A percentile compares a stretch with the other conserved stretches of the same genome.
Conservation (phyloP, 2,113 vertebrate genomes). For the Chamaetylas fuelleborni region DNA sequence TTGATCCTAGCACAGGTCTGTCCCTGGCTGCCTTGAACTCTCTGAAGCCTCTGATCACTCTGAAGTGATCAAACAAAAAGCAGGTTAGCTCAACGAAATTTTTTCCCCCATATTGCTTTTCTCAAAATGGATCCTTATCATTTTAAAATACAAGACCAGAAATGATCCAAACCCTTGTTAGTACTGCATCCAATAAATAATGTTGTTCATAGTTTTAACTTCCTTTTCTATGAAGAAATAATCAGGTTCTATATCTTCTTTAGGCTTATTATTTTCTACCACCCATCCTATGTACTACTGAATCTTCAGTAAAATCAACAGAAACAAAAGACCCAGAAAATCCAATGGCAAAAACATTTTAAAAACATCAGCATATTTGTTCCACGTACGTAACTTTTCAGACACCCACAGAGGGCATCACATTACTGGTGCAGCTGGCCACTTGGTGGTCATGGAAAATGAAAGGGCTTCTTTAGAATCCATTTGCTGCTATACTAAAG, state of each 20-base stretch:
- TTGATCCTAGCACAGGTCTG: slow-evolving; percentile 7
- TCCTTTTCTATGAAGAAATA: not conserved
- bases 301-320: not conserved
- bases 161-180: not conserved
- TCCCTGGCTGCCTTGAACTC: not conserved
- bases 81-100: not conserved
- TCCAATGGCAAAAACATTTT: not conserved
- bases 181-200: not conserved
- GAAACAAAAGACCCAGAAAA: not conserved
- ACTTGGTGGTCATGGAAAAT: not conserved
- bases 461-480: not conserved
- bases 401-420: not conserved
- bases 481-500: not conserved
- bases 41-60: not conserved
- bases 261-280: not conserved
- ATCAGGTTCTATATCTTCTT: not conserved
- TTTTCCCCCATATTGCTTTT: not conserved
- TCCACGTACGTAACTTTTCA: not conserved
- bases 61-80: not conserved
- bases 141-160: not conserved
- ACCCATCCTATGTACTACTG: not conserved
- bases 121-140: not conserved
- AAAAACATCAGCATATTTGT: not conserved
- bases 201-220: not conserved
- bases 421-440: not conserved